Evolutionary conservation across 2,888 invertebrate species (phyloP), one percentile per base, ranked within the genome.

Genomic region (Hypselothyrea guttata): DNA sequence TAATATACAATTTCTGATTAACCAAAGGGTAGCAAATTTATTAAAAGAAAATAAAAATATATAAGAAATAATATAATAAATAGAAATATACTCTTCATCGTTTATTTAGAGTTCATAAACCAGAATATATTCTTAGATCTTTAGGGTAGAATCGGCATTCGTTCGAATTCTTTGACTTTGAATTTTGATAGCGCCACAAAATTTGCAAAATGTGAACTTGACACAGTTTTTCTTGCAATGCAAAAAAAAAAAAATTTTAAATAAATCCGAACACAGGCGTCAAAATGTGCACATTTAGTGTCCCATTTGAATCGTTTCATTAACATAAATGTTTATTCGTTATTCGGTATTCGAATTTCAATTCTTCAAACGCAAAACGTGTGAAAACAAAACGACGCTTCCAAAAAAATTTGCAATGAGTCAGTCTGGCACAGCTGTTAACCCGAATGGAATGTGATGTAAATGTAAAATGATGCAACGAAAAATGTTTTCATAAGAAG

Each of bases 201-300:
- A 49, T 40, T n/a, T 44, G 33, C 53, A 40, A 47, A 65, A 45
- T 64, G 22, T 22, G 75, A 79, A 79, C 79, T 79, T 79, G 84
- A 79, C 79, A 77, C 68, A 79, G 49, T 66, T 73, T 38, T 22
- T 9, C 31, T 28, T 51, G 5, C 33, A 15, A 60, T 27, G 9
- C 31, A 35, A 28, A n/a, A n/a, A n/a, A n/a, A n/a, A n/a, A n/a
- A n/a, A n/a, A n/a, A n/a, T n/a, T n/a, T n/a, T n/a, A n/a, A n/a
- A n/a, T n/a, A n/a, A n/a, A n/a, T n/a, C n/a, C n/a, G n/a, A n/a
- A n/a, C n/a, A n/a, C n/a, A 44, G 34, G 33, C 58, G 34, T 28
- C 44, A 45, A 51, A 47, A 35, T 54, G 45, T 59, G 41, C 7
- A 51, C 37, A 31, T 37, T 44, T 28, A 4, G 22, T 22, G 7